Evolutionary conservation across 2,797 vertebrate species (phyloP).

Genomic region (Enteromius viviparus): DNA sequence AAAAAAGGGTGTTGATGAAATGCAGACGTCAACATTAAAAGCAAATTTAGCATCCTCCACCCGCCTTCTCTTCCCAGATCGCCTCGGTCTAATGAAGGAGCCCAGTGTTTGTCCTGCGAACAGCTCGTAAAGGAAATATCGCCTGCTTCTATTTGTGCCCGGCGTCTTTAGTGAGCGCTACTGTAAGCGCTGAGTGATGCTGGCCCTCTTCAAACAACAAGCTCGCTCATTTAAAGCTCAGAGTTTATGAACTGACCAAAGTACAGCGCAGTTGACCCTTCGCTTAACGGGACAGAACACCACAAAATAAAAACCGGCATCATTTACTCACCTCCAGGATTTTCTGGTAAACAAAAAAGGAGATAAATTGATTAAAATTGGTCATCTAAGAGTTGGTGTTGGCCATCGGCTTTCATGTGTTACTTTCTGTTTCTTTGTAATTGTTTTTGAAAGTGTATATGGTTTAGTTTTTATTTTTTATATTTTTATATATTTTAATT

Average conservation of each 20-base stretch:
- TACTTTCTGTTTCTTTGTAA: background rate
- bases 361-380: background rate
- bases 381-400: background rate
- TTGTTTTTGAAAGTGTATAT: background rate
- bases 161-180: constrained; percentile 76
- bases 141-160: constrained; percentile 77
- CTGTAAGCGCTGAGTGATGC: constrained; percentile 74
- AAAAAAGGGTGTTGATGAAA: constrained; percentile 76
- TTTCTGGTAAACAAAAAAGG: background rate
- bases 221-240: constrained; percentile 71
- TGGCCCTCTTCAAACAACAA: constrained; percentile 69
- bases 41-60: constrained; percentile 73
- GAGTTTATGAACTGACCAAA: constrained; percentile 12
- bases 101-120: constrained; percentile 72
- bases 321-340: background rate
- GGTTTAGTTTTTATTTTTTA: too few species aligned
- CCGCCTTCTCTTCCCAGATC: constrained; percentile 64
- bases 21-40: constrained; percentile 78
- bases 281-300: background rate
- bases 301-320: background rate
- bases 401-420: background rate
- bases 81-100: constrained; percentile 75
- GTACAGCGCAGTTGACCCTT: background rate
- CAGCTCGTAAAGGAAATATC: constrained; percentile 76
- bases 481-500: too few species aligned